Percentiles rank a stretch among this genome's conserved stretches.
These are phyloP conservation scores for Allolobophora icterica DNA, from an alignment of 2,888 invertebrate species.

Conservation along the genomic window DNA sequence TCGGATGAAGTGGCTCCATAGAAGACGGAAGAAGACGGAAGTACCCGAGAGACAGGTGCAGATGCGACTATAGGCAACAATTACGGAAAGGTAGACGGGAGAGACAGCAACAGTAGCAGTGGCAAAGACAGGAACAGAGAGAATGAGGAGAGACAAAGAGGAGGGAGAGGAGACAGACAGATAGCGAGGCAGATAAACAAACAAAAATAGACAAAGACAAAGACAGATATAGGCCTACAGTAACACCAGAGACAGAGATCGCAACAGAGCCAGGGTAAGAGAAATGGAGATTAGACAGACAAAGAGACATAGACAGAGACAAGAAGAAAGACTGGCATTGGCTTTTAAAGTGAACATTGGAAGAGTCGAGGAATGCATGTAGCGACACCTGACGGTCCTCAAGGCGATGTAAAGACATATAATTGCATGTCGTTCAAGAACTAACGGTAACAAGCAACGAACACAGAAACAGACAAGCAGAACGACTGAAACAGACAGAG, in stretches of 20 bases:
- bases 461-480: neutral
- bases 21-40: neutral
- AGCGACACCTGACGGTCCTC: neutral
- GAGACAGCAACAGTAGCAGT: no score
- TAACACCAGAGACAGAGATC: no score
- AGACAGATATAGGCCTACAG: no score
- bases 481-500: neutral
- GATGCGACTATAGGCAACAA: neutral
- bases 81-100: no score
- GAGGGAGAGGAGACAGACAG: no score
- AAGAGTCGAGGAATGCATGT: no score
- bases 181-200: no score
- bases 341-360: neutral
- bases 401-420: neutral
- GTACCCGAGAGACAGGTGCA: neutral
- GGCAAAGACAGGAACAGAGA: neutral
- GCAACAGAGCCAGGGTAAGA: neutral
- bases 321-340: neutral
- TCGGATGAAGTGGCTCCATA: neutral
- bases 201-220: no score
- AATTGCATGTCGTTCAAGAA: conserved; percentile 1
- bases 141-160: no score
- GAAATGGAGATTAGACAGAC: neutral
- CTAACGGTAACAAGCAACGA: neutral
- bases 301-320: neutral